These are phyloP conservation scores for Ophioninae sp. DNA, from an alignment of 2,888 invertebrate species.

Conservation along the genomic window DNA sequence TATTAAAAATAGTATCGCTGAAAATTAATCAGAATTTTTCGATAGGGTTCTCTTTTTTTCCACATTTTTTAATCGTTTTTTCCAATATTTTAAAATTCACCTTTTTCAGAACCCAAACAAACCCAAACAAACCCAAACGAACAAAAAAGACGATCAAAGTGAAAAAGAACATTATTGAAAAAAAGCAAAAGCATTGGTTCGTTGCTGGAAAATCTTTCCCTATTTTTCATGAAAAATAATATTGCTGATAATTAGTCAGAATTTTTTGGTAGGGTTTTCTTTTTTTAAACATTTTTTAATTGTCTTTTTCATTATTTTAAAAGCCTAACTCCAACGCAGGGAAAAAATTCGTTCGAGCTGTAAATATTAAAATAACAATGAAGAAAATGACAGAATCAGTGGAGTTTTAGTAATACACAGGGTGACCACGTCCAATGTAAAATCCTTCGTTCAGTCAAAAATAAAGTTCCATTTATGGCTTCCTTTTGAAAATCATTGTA, in stretches of 20 bases:
- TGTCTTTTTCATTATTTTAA: neutral
- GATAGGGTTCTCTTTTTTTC: too few species aligned
- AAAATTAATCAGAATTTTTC: neutral
- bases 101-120: constrained; percentile 16
- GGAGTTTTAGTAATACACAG: neutral
- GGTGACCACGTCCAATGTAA: neutral
- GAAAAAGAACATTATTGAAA: too few species aligned
- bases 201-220: neutral
- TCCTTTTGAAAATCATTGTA: neutral
- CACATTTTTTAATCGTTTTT: too few species aligned
- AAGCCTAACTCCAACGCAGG: neutral
- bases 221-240: neutral
- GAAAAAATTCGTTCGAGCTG: neutral
- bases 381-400: neutral
- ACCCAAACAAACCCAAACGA: too few species aligned
- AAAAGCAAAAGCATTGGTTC: too few species aligned
- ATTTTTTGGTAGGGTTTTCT: neutral
- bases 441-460: neutral
- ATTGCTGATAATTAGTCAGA: neutral
- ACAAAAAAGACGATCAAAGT: too few species aligned
- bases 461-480: neutral
- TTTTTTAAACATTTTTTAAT: neutral
- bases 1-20: neutral
- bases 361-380: neutral
- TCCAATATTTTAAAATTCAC: too few species aligned